These are phyloP conservation scores for Sebastes variabilis DNA, from an alignment of 2,797 vertebrate genomes.

Conservation along the genomic window DNA sequence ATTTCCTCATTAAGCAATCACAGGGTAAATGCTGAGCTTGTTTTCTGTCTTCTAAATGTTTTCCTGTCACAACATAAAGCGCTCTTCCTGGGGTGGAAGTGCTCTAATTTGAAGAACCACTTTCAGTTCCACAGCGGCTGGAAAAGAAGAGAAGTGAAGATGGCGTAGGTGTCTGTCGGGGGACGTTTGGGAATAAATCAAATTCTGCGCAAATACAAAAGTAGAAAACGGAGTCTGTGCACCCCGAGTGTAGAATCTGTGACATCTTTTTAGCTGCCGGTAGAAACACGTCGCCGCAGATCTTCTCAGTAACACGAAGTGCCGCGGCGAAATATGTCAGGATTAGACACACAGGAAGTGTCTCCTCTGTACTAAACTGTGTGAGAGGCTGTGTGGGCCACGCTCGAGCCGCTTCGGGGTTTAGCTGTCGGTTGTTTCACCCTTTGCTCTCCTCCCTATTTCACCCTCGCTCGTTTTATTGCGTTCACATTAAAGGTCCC, in stretches of 20 bases:
- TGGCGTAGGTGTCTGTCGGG: background rate
- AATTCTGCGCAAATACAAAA: background rate
- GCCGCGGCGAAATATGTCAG: constrained; percentile 2
- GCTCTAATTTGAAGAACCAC: background rate
- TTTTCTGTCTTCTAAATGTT: background rate
- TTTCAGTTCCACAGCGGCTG: constrained; percentile 47
- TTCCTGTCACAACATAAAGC: background rate
- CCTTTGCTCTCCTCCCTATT: constrained; percentile 33
- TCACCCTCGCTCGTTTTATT: constrained; percentile 62
- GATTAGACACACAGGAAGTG: background rate
- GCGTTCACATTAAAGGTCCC: constrained; percentile 61
- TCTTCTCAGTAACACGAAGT: constrained; percentile 4
- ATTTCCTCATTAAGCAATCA: background rate
- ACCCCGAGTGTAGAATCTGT: background rate
- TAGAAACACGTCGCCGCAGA: background rate
- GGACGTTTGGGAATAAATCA: background rate
- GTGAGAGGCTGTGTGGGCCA: constrained; percentile 25
- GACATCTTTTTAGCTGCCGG: background rate
- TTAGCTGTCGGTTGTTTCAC: constrained; percentile 32
- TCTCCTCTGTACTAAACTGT: constrained; percentile 8
- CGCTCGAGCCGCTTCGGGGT: background rate
- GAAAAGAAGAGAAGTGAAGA: constrained; percentile 34
- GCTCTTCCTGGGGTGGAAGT: background rate
- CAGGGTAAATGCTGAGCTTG: background rate
- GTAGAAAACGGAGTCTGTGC: background rate